Base-by-base conservation (phyloP, 2,797 vertebrate genomes). In the Lates japonicus region DNA sequence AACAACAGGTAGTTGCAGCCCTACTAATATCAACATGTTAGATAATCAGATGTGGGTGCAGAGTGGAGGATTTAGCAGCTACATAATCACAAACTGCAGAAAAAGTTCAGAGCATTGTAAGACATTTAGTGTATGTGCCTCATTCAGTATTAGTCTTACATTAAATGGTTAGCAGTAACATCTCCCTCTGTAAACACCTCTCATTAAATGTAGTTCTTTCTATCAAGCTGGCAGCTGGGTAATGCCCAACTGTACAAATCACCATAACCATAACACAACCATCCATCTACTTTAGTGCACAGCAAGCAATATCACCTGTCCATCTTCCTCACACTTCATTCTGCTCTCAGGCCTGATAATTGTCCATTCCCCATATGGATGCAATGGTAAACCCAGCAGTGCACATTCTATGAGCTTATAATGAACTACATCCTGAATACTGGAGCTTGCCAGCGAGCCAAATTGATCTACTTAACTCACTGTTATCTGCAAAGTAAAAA, bases 221-320 rank as follows among this genome's bases (percentile, higher is more conserved):
- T 63, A 39, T 81, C 61, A 64, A 70, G 39, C 20, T 65, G 49
- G 63, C 58, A 74, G 67, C 74, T 74, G 81, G 48, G 52, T 62
- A 44, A 72, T 65, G 69, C 41, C 59, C 58, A 49, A 74, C 31
- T 48, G 52, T 62, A 52, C 60, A 75, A 61, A 76, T 66, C 25
- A 79, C 70, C 48, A 52, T 66, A 77, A 60, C 61, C 54, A 75
- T 41, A 62, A 75, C 52, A 70, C 62, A 72, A 73, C 54, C 57
- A 71, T 75, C 57, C 69, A 68, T 78, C 39, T 60, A 69, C 59
- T 80, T 58, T 41, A 73, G 51, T 67, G 74, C 31, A 61, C 59
- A 80, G 67, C 25, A 64, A 72, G 46, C 54, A 52, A 46, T 54
- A 73, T 80, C 67, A 75, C 74, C 59, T 72, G 72, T 80, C 74